Percentiles rank a stretch among this genome's conserved stretches.
phyloP scores from a whole-genome alignment of 1,140 invertebrate species.

The Stegodyphus dumicola region DNA sequence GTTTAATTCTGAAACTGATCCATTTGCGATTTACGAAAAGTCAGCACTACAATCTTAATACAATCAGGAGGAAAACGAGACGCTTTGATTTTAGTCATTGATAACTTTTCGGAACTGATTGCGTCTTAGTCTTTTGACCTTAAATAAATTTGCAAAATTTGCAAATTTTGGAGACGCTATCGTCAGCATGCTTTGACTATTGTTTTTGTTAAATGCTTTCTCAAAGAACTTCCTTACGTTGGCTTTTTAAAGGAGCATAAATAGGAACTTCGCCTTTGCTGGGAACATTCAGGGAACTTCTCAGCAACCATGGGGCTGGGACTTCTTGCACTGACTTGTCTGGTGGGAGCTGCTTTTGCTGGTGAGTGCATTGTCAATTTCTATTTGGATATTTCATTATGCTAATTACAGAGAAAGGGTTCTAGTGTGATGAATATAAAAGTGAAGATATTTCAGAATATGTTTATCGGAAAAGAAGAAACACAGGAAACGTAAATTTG shows the following conservation, averaged over 20 bases:
- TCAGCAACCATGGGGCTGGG: constrained; percentile 47
- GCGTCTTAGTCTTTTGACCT: constrained; percentile 8
- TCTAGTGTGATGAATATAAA: no score
- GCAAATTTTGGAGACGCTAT: constrained; percentile 24
- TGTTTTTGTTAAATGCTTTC: constrained; percentile 15
- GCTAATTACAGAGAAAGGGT: background rate
- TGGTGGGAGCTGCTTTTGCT: constrained; percentile 60
- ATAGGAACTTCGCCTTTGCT: background rate
- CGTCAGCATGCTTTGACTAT: constrained; percentile 22
- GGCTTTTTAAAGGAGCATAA: constrained; percentile 14
- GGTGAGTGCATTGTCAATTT: constrained; percentile 19
- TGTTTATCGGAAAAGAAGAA: no score
- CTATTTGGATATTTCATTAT: background rate
- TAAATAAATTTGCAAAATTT: constrained; percentile 12
- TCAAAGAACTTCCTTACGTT: constrained; percentile 28
- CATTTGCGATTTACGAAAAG: background rate
- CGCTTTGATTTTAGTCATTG: constrained; percentile 22
- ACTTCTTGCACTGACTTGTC: constrained; percentile 25
- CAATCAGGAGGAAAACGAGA: background rate
- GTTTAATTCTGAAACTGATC: no score
- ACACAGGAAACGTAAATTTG: no score
- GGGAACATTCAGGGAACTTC: background rate
- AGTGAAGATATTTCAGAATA: no score
- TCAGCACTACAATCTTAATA: background rate
- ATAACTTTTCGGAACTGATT: constrained; percentile 34